Conservation (phyloP, 2,888 invertebrate species). For the Loripinus fragilis region DNA sequence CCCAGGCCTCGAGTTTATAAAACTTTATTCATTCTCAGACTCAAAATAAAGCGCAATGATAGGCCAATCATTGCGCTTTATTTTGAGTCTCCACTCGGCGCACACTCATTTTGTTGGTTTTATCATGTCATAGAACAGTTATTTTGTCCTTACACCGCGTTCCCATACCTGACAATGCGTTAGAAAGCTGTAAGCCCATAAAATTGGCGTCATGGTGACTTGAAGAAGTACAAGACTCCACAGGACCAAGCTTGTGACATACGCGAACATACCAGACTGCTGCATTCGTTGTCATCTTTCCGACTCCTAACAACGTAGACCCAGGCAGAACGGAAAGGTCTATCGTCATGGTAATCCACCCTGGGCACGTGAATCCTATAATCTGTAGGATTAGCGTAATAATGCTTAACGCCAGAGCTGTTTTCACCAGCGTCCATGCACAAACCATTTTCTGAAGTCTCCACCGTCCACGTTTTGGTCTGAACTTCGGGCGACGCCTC, state of each 20-base stretch:
- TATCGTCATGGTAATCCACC: slow-evolving; percentile 37
- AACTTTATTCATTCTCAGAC: no score
- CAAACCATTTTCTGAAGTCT: not conserved
- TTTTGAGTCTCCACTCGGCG: no score
- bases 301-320: slow-evolving; percentile 19
- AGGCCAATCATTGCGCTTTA: no score
- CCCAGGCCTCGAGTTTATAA: no score
- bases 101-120: no score
- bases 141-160: no score
- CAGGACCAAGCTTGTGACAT: slow-evolving; percentile 16
- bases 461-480: not conserved
- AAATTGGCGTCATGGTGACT: slow-evolving; percentile 23
- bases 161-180: slow-evolving; percentile 30
- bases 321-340: slow-evolving; percentile 23
- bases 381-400: slow-evolving; percentile 33
- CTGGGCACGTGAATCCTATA: slow-evolving; percentile 39
- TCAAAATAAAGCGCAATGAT: no score
- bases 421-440: not conserved
- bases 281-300: slow-evolving; percentile 26
- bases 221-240: not conserved
- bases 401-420: not conserved
- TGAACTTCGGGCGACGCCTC: not conserved
- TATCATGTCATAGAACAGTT: no score
- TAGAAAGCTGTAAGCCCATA: slow-evolving; percentile 34
- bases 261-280: slow-evolving; percentile 44